Base-by-base conservation (phyloP, 23 tunicate genomes). In the Halocynthia roretzi region DNA sequence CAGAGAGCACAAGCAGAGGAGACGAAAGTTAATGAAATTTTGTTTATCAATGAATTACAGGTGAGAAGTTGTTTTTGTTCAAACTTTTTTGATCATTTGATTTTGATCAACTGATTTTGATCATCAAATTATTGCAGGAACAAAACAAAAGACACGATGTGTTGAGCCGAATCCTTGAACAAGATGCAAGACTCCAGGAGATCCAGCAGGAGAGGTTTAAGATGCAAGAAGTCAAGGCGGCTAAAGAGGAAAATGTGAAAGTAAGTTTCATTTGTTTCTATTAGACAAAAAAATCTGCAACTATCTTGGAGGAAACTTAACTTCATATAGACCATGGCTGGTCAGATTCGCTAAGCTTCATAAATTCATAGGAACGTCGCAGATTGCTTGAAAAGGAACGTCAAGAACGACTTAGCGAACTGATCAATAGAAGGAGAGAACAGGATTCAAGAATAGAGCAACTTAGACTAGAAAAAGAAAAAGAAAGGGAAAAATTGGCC, bases 111-210 rank as follows among this genome's bases (percentile, higher is more conserved):
- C 15, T n/a, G 17, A 58, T 14, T 14, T 58, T 58, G 17, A 58
- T 58, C 17, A 14, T 58, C 63, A 58, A 14, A n/a, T 50, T 71
- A 10, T 31, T 49, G 23, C 64, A 89, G 91, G 98, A 92, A 62
- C 87, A 87, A 67, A 94, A 87, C 74, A 94, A 94, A 70, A 78
- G 95, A 40, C 91, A 88, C 72, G 99, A 94, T 52, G 95, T 88
- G 10, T 55, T 87, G 67, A 94, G 72, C 83, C 71, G 90, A 68
- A 88, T 94, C 62, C 79, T 71, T 31, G 94, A 94, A 65, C 94
- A 94, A 70, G 99, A 94, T 22, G 80, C 76, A 48, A 80, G 94
- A 40, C 53, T 88, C 9, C 90, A 88, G 76, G 94, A 94, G 73
- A 58, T 92, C 56, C 87, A 82, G 73, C 69, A 64, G 71, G 98